A percentile compares a stretch with the other conserved stretches of the same genome.
phyloP scores from a whole-genome alignment of 2,113 vertebrate genomes.

The Mirza zaza region DNA sequence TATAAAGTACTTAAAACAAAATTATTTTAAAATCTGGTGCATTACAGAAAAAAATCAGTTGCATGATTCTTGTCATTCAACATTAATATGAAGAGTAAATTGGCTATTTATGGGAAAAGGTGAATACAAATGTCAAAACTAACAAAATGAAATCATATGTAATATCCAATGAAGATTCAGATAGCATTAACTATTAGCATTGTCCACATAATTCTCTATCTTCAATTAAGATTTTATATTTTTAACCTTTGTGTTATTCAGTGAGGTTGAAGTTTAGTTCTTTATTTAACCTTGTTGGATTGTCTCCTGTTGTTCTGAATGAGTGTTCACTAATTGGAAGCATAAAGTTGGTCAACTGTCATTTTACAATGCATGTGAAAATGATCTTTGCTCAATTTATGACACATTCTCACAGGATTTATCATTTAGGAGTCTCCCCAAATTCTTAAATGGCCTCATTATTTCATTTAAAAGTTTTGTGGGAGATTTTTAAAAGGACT shows the following conservation, averaged over 20 bases:
- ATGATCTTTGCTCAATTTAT: background rate
- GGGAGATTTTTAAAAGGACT: background rate
- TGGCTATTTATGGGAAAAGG: background rate
- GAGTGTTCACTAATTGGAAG: background rate
- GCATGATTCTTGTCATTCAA: background rate
- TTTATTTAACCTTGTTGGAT: background rate
- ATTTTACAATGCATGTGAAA: background rate
- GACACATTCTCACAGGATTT: background rate
- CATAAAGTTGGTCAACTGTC: background rate
- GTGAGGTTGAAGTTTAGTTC: background rate
- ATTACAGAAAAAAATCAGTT: background rate
- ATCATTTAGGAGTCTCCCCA: background rate
- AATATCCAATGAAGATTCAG: background rate
- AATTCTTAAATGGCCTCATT: conserved; percentile 30
- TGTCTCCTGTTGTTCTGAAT: background rate
- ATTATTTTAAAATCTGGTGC: background rate
- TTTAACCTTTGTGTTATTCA: background rate
- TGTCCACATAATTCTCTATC: background rate
- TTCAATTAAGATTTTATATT: background rate
- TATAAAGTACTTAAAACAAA: background rate
- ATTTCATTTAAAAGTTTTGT: conserved; percentile 38
- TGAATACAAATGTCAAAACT: background rate
- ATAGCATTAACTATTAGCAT: background rate
- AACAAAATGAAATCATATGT: background rate
- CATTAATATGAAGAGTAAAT: background rate